These are phyloP conservation scores for Invenusta paracnida DNA, from an alignment of 2,888 invertebrate species.

Conservation along the genomic window DNA sequence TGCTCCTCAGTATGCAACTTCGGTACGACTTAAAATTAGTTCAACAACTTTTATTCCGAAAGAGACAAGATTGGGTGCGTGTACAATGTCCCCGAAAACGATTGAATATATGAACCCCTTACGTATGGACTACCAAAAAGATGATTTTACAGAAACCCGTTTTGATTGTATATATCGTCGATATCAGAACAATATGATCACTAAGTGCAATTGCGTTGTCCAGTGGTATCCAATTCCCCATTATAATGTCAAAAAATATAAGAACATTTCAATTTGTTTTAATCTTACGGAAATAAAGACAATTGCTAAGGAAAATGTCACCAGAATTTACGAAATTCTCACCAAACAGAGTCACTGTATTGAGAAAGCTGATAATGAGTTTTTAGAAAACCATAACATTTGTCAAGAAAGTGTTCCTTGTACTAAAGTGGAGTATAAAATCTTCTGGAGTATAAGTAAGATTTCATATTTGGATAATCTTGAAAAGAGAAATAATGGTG, in stretches of 20 bases:
- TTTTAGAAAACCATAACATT: neutral
- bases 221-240: neutral
- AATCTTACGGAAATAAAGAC: neutral
- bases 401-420: neutral
- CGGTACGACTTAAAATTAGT: neutral
- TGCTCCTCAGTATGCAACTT: neutral
- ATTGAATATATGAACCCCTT: neutral
- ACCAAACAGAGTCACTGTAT: neutral
- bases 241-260: no score
- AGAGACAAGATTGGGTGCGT: neutral
- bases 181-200: neutral
- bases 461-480: neutral
- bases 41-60: neutral
- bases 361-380: neutral
- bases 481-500: neutral
- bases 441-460: neutral
- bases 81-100: neutral
- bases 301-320: neutral
- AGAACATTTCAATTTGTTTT: no score
- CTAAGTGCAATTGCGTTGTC: neutral
- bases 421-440: neutral
- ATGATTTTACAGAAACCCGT: neutral
- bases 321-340: neutral
- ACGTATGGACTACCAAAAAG: neutral
- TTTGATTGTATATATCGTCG: neutral